Conservation (phyloP, 2,888 invertebrate species). For the Rhingia rostrata region DNA sequence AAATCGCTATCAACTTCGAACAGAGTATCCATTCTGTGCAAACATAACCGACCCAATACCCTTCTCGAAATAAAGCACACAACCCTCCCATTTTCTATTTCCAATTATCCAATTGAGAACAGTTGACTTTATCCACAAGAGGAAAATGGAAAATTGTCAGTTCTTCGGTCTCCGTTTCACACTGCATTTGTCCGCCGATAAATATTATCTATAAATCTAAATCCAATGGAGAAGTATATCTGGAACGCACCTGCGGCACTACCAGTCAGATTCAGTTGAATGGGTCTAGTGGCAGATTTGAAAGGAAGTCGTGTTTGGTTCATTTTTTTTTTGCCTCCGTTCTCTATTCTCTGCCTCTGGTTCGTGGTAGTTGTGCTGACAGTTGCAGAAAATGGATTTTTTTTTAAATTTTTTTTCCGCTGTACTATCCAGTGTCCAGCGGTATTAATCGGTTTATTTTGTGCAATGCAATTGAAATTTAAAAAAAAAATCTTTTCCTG, state of each 20-base stretch:
- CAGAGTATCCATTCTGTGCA: background rate
- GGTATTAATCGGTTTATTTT: too few relatives aligned
- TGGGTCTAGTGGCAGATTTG: constrained; percentile 16
- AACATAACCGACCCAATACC: constrained; percentile 2
- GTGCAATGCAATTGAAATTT: too few relatives aligned
- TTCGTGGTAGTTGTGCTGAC: too few relatives aligned
- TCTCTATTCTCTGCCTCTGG: background rate
- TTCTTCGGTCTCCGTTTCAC: constrained; percentile 4
- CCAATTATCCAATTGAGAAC: background rate
- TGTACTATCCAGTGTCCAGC: too few relatives aligned
- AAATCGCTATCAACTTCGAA: background rate
- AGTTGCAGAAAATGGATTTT: too few relatives aligned
- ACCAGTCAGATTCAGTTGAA: constrained; percentile 15
- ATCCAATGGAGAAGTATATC: constrained; percentile 1
- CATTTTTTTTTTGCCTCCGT: background rate
- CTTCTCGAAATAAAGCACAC: background rate
- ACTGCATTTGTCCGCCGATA: background rate
- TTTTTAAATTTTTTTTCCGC: too few relatives aligned
- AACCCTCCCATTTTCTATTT: background rate
- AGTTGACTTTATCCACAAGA: constrained; percentile 1
- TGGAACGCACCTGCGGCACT: constrained; percentile 25
- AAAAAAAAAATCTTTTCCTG: too few relatives aligned
- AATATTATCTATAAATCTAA: constrained; percentile 12
- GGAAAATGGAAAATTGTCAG: background rate
- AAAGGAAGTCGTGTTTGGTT: background rate